These are phyloP conservation scores for Chloropsis hardwickii DNA, from an alignment of 2,113 vertebrate species.

Conservation along the genomic window DNA sequence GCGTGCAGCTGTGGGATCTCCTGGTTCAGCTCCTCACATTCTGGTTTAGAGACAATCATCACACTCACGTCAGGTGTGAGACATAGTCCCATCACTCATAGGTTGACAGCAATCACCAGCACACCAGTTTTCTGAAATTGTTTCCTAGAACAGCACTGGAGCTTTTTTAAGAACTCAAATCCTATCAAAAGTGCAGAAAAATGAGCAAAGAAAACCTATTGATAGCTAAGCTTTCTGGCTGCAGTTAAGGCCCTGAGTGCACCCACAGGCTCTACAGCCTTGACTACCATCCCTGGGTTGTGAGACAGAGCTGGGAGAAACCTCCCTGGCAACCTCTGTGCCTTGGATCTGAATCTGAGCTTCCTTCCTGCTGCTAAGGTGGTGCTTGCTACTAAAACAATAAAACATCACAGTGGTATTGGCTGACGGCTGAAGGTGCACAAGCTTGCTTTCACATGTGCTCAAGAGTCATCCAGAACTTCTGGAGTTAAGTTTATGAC, in stretches of 20 bases:
- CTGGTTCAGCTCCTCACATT: background rate
- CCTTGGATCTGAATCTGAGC: background rate
- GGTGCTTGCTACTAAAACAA: background rate
- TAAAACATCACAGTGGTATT: background rate
- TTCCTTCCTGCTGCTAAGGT: background rate
- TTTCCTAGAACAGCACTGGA: background rate
- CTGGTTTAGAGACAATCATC: background rate
- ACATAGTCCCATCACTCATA: background rate
- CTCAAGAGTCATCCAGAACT: background rate
- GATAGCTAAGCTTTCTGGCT: background rate
- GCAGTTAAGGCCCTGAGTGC: background rate
- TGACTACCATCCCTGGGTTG: background rate
- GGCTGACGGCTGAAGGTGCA: background rate
- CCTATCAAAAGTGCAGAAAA: background rate
- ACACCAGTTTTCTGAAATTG: background rate
- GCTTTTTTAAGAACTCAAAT: conserved; percentile 9
- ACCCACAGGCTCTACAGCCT: background rate
- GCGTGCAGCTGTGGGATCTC: background rate
- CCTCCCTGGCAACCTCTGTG: background rate
- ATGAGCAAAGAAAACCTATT: background rate
- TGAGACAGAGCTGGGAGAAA: background rate
- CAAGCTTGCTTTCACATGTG: background rate
- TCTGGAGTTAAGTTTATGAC: background rate
- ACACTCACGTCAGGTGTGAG: background rate
- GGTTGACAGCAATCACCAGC: conserved; percentile 31